phyloP scores from a whole-genome alignment of 2,888 invertebrate genomes.

The Steinernema hermaphroditum region DNA sequence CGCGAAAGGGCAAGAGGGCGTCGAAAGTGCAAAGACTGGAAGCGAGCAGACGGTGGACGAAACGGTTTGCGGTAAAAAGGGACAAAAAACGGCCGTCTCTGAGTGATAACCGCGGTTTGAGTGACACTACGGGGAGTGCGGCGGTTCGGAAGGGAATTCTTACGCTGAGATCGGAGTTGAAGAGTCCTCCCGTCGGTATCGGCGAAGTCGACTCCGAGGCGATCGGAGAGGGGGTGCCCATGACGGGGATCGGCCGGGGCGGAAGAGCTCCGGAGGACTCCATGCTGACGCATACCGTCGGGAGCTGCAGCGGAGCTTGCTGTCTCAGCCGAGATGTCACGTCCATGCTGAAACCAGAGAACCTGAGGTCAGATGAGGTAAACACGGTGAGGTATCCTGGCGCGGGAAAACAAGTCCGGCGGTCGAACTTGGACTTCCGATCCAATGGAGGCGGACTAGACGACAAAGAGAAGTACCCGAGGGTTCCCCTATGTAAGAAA shows the following conservation, averaged over 20 bases:
- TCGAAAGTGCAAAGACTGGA: constrained; percentile 15
- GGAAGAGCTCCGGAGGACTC: neutral
- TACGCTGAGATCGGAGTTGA: constrained; percentile 27
- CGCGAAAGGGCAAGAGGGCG: neutral
- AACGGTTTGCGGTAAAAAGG: neutral
- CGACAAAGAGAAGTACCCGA: no score
- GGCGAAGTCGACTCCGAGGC: constrained; percentile 17
- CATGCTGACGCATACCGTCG: constrained; percentile 39
- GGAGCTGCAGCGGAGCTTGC: constrained; percentile 37
- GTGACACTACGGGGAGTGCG: neutral
- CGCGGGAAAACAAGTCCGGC: no score
- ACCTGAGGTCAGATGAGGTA: neutral
- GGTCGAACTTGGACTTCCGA: no score
- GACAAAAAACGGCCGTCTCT: neutral
- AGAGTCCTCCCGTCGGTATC: neutral
- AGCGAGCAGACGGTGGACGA: neutral
- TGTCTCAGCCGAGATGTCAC: neutral
- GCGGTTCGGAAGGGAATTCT: neutral
- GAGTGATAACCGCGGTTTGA: constrained; percentile 3
- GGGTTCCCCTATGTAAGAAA: no score
- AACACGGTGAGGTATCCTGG: neutral
- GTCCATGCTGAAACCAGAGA: constrained; percentile 15
- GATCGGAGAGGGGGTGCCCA: constrained; percentile 15
- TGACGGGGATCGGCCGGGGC: constrained; percentile 8
- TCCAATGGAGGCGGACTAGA: no score